Base-by-base conservation (phyloP, 2,797 vertebrate genomes). In the Triplophysa yarkandensis region DNA sequence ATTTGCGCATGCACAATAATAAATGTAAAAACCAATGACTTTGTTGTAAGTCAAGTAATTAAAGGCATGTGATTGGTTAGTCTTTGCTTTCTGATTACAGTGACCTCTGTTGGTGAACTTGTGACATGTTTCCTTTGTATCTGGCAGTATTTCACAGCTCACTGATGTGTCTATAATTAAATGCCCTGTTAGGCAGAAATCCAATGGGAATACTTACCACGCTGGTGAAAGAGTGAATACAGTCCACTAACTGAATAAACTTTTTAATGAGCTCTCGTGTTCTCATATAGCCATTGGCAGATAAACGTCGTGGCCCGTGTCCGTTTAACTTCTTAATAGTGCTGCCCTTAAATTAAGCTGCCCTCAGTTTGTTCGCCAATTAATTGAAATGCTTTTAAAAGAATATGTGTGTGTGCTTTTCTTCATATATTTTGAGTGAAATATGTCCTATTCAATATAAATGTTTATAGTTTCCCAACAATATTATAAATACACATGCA, bases 161-260 rank as follows among this genome's bases (percentile, higher is more conserved):
- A 86, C 77, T 87, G 87, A 86, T 77, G 80, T 64, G 67, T 80
- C 77, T 61, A 78, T 84, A 74, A 86, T 85, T 80, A 85, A 80
- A 80, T 84, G 81, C 80, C 74, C 46, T 19, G 39, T 83, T 85
- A 81, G 81, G 86, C 82, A 76, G 57, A 39, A 55, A 77, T 82
- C 63, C 57, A 77, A 75, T 77, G 71, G 68, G 63, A 77, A 67
- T 69, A 64, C 58, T 79, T 30, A 21, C 52, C 57, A 71, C 77
- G 74, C 77, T 81, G 83, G 81, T 82, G 79, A 82, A 83, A 83
- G 62, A 69, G 67, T 75, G 74, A 71, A 76, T 76, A 68, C 19
- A 73, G 82, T 77, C 58, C 48, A 61, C 55, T 82, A 55, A 85
- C 86, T 82, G 80, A 86, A 82, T 67, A 52, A 74, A 66, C 68